These are phyloP conservation scores for Drosophila yooni DNA, from an alignment of 2,888 invertebrate species.

Conservation along the genomic window DNA sequence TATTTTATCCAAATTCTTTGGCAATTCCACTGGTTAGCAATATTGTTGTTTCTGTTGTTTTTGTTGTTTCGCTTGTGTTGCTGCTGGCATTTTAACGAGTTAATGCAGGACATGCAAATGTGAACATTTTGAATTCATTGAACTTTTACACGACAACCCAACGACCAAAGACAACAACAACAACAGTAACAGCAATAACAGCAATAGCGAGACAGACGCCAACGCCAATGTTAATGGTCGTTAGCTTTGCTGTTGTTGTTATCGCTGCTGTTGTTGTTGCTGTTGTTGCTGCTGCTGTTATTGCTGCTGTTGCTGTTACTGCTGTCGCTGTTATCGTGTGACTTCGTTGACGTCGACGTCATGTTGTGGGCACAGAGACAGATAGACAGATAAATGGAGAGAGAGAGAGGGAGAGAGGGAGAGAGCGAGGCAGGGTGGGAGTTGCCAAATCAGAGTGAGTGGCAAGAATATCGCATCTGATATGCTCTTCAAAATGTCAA, in stretches of 20 bases:
- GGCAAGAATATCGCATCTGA: neutral
- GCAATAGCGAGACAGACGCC: constrained; percentile 5
- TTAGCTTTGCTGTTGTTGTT: neutral
- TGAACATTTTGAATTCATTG: constrained; percentile 79
- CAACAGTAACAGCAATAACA: constrained; percentile 2
- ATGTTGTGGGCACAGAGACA: constrained; percentile 10
- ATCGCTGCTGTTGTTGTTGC: neutral
- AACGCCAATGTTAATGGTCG: neutral
- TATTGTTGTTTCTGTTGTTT: constrained; percentile 34
- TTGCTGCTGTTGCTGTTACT: neutral
- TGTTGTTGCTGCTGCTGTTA: neutral
- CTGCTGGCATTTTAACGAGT: constrained; percentile 81
- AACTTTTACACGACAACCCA: constrained; percentile 67
- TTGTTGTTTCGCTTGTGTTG: constrained; percentile 37
- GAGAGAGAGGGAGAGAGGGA: neutral
- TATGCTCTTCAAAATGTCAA: constrained; percentile 4
- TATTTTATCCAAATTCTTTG: constrained; percentile 75
- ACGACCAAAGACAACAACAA: constrained; percentile 41
- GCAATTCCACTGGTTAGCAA: constrained; percentile 41
- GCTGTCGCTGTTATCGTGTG: constrained; percentile 31
- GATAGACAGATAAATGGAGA: neutral
- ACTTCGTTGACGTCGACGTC: constrained; percentile 38
- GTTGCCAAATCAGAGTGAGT: neutral
- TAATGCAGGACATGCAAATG: constrained; percentile 82
- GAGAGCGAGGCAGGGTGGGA: neutral